Evolutionary conservation across 1,140 invertebrate species (phyloP).

Genomic region (Doryteuthis pealeii): DNA sequence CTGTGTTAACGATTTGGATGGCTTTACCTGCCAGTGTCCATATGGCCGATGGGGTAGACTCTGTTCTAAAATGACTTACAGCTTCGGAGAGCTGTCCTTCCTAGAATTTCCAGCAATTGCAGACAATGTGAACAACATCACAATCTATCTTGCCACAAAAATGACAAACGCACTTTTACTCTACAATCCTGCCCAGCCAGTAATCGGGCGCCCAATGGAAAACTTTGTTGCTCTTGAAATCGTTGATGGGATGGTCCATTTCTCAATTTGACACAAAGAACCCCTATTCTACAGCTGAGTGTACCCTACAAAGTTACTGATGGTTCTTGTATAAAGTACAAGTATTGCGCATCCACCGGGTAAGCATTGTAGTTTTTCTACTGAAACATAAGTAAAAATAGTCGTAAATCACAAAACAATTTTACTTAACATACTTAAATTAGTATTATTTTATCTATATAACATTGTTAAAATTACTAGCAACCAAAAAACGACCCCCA

Average conservation of each 20-base stretch:
- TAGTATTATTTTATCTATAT: background rate
- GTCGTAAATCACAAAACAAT: no score
- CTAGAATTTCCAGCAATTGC: constrained; percentile 85
- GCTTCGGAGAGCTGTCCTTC: constrained; percentile 85
- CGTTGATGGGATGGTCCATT: background rate
- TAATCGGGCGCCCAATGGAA: background rate
- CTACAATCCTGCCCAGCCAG: constrained; percentile 77
- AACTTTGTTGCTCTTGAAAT: constrained; percentile 9
- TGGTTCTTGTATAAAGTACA: constrained; percentile 7
- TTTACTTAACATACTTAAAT: no score
- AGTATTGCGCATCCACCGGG: background rate
- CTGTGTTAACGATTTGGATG: constrained; percentile 73
- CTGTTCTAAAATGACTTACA: constrained; percentile 86
- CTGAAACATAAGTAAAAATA: no score
- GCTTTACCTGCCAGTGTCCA: constrained; percentile 72
- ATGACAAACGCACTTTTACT: constrained; percentile 82
- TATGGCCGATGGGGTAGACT: constrained; percentile 79
- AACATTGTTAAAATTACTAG: background rate
- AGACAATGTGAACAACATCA: constrained; percentile 85
- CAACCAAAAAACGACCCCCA: background rate
- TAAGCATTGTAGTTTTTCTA: background rate
- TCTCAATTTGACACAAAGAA: background rate
- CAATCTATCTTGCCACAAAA: constrained; percentile 78
- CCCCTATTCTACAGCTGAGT: background rate
- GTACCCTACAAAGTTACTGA: constrained; percentile 5